Evolutionary conservation across 1,140 invertebrate species (phyloP), one percentile per base, ranked within the genome.

Genomic region (Drosophila suzukii): DNA sequence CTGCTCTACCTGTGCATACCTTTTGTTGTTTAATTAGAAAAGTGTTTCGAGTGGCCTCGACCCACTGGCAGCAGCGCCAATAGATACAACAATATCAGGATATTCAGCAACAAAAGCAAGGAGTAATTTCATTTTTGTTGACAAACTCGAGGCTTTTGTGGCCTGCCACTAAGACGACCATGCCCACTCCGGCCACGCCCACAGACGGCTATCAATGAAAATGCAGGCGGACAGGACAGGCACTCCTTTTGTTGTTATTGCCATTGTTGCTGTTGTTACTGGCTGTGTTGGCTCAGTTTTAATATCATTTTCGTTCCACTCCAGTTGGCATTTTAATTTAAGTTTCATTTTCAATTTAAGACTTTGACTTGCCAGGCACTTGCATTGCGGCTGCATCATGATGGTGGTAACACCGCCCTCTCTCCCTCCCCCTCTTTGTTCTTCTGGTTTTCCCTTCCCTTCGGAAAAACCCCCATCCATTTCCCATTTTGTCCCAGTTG

Each of bases 301-400:
- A 88, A 88, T 88, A 88, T 88, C 84, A 88, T 88, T 88, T 88
- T 89, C 80, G 84, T 88, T 88, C 84, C 84, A 88, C 84, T 88
- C 80, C 84, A 88, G 84, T 88, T 88, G 81, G 84, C 80, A 88
- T 88, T 88, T 88, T 88, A 88, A 88, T 88, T 88, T 88, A 88
- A 88, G 84, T 88, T 89, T 89, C 84, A 88, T 88, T 88, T 88
- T 88, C 84, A 88, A 88, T 88, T 88, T 88, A 88, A 84, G 84
- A 89, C 84, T 88, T 88, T 88, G 83, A 83, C 84, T 88, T 89
- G 84, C 79, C 72, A 68, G 75, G 65, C 62, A 51, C 70, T 74
- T 79, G 76, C 77, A 73, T 58, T 77, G 58, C 59, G 57, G 79
- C 83, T 75, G 71, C 83, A 76, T 61, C 80, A 72, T 65, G 68